Conservation (phyloP, 2,888 invertebrate species). For the Chamaedrilus cognettii region DNA sequence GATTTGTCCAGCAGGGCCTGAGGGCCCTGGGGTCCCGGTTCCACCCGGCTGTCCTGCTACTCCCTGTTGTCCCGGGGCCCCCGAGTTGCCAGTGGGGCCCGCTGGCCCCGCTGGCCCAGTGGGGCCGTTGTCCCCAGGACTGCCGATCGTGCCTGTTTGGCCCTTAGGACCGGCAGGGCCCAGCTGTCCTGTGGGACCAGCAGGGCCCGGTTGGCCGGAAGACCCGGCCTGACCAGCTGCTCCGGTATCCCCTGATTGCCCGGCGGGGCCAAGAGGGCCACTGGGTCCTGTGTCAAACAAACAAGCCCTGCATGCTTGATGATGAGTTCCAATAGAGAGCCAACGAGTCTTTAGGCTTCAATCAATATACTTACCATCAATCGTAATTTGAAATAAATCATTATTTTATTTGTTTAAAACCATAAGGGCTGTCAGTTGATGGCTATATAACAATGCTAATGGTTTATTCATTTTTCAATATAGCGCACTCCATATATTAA, state of each 20-base stretch:
- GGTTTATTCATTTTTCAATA: too few relatives aligned
- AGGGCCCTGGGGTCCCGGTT: conserved; percentile 15
- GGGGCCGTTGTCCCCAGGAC: conserved; percentile 8
- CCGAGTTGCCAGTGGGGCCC: conserved; percentile 2
- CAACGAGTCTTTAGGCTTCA: too few relatives aligned
- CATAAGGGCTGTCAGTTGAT: too few relatives aligned
- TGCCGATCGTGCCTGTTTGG: neutral
- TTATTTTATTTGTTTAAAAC: too few relatives aligned
- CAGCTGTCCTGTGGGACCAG: neutral
- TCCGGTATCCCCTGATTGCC: conserved; percentile 43
- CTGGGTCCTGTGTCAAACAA: neutral
- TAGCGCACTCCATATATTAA: too few relatives aligned
- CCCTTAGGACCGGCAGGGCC: conserved; percentile 1
- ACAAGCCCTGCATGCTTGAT: too few relatives aligned
- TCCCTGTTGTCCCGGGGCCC: conserved; percentile 17
- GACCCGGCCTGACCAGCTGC: neutral
- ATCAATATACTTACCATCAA: too few relatives aligned
- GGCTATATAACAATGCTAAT: too few relatives aligned
- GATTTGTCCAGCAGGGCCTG: conserved; percentile 10
- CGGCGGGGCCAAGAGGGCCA: conserved; percentile 1
- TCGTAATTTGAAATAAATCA: too few relatives aligned
- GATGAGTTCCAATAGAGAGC: too few relatives aligned
- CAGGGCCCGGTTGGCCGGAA: neutral
- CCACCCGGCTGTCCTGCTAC: conserved; percentile 8
- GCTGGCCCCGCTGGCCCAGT: conserved; percentile 6